Conservation (phyloP, 2,888 invertebrate species). For the Rosalia funebris region DNA sequence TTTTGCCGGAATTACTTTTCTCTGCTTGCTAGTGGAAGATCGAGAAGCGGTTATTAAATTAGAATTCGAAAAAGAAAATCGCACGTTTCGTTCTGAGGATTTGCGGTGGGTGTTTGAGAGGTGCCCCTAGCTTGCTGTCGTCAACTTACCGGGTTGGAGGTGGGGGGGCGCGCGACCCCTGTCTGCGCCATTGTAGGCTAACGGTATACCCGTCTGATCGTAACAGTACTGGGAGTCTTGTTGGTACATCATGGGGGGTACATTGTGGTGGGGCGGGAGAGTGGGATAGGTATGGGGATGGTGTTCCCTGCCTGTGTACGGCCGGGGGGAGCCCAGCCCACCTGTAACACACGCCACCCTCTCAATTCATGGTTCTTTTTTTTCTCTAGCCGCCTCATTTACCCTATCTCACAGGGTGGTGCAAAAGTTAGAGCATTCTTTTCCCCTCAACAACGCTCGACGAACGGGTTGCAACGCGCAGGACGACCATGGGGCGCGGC, state of each 20-base stretch:
- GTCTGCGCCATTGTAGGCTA: conserved; percentile 63
- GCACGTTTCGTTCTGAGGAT: conserved; percentile 27
- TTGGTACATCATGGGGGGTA: conserved; percentile 66
- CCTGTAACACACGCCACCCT: conserved; percentile 67
- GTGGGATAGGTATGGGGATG: conserved; percentile 67
- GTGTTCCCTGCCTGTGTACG: conserved; percentile 66
- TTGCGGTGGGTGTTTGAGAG: conserved; percentile 33
- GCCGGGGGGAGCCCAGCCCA: conserved; percentile 70
- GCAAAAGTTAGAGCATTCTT: conserved; percentile 9
- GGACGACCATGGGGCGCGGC: too few relatives aligned
- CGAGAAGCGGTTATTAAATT: conserved; percentile 15
- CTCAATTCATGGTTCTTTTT: conserved; percentile 40
- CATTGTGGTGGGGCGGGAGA: conserved; percentile 68
- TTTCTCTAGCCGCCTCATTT: conserved; percentile 25
- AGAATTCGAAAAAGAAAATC: background rate
- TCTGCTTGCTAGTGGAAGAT: conserved; percentile 14
- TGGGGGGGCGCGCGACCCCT: conserved; percentile 62
- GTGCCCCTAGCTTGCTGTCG: conserved; percentile 46
- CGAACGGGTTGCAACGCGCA: too few relatives aligned
- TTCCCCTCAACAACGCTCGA: conserved; percentile 22
- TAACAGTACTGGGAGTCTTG: conserved; percentile 70
- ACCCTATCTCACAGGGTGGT: conserved; percentile 34
- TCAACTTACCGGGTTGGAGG: conserved; percentile 65
- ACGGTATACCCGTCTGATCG: conserved; percentile 67
- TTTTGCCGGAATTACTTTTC: too few relatives aligned